Base-by-base conservation (phyloP, 1,140 invertebrate genomes). In the Tenebrio molitor region DNA sequence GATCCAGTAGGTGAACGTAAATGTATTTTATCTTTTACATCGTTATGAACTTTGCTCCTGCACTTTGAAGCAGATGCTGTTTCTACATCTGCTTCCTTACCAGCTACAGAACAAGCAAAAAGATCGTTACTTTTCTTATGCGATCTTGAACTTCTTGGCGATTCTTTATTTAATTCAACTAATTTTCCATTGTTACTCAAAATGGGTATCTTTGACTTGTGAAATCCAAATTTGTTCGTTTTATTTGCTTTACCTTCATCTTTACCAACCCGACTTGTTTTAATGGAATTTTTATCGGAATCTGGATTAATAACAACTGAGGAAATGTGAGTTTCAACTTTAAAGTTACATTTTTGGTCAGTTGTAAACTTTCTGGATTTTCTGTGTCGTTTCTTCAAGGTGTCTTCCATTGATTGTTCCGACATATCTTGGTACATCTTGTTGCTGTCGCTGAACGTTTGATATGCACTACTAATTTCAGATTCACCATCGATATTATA, bases 281-380 rank as follows among this genome's bases (percentile, higher is more conserved):
- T 39, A 5, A 12, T 12, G 4, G n/a, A 8, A 25, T 2, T 21
- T 23, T 15, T 58, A n/a, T 29, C 10, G 4, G 50, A 12, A 12
- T 58, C 25, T n/a, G 50, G 50, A n/a, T 58, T 25, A 15, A 58
- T 58, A n/a, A 29, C 23, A 33, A 58, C 25, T 3, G 34, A 10
- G 2, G 42, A 66, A n/a, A 66, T n/a, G 12, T 44, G 21, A 5
- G 64, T 42, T 41, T 44, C 64, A 65, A 39, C 62, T 14, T 65
- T 65, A 3, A 64, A 17, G 1, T 64, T 5, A 14, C 15, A 10
- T 64, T 33, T 15, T 15, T 6, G 19, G n/a, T 62, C 29, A 10
- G 12, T 19, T 33, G 29, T 6, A 7, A 12, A 66, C 17, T 66
- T 42, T 66, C n/a, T 36, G n/a, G 19, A n/a, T 5, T 44, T 19